These are phyloP conservation scores for Branchipolynoe longqiensis DNA, from an alignment of 2,888 invertebrate genomes.

Conservation along the genomic window DNA sequence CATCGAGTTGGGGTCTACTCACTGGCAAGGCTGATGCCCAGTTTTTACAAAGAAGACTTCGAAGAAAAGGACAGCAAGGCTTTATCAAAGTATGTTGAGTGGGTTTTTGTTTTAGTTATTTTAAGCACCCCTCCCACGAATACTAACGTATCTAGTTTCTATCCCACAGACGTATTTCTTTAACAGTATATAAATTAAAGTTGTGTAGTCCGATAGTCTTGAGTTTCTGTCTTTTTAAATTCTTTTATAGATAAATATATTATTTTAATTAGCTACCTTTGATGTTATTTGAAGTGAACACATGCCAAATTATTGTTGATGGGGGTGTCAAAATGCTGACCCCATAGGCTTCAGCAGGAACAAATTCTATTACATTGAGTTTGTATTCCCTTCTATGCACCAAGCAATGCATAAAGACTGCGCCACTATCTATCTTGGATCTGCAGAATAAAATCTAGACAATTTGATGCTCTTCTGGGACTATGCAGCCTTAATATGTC, in stretches of 20 bases:
- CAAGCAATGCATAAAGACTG: too few species aligned
- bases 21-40: conserved; percentile 70
- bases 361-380: too few species aligned
- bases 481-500: too few species aligned
- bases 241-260: not conserved
- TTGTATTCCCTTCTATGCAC: too few species aligned
- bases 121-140: not conserved
- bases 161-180: not conserved
- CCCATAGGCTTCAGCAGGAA: too few species aligned
- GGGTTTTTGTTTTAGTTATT: not conserved
- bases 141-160: not conserved
- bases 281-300: too few species aligned
- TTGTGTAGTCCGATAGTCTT: not conserved
- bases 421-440: too few species aligned
- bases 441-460: too few species aligned
- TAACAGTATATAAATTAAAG: not conserved
- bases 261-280: not conserved
- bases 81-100: conserved; percentile 15
- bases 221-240: not conserved
- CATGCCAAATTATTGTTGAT: too few species aligned
- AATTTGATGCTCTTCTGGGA: too few species aligned
- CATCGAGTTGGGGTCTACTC: conserved; percentile 70
- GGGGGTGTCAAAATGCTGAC: too few species aligned
- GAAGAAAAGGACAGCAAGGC: conserved; percentile 13
- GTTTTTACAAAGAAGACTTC: conserved; percentile 69